Evolutionary conservation across 1,140 invertebrate genomes (phyloP), one percentile per base, ranked within the genome.

Genomic region (Pogonomyrmex californicus): DNA sequence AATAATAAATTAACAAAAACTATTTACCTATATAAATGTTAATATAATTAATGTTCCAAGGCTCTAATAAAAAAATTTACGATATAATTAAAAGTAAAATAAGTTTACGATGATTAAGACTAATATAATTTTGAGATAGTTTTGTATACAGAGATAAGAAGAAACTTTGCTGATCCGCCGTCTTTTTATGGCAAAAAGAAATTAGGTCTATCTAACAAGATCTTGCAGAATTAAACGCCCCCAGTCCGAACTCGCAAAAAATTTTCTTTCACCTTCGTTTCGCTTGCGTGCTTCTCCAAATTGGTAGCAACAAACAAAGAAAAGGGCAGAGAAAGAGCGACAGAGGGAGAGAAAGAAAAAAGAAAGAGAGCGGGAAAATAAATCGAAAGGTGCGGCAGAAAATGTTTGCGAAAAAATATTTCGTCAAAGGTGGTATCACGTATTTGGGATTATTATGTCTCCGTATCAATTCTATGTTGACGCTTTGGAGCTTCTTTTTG

Each of bases 391-490:
- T 70, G 17, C 1, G 23, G 6, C 23, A 75, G 75, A 47, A 60
- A 62, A 36, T 71, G 33, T 71, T 71, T 36, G 14, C 44, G 68
- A 33, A 51, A 73, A 36, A 62, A 38, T 62, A 75, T 85, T 85
- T 36, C 33, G 5, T 56, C 23, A 10, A 83, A 44, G 41, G 6
- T 5, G 6, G 4, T 14, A 33, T 71, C 79, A 23, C 9, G 54
- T 83, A 73, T 73, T 60, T 58, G 36, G 73, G 66, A 83, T 83
- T 83, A 83, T 30, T 62, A 30, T 58, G 14, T 60, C 38, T 77
- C 47, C 41, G 14, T 12, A 9, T 60, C 38, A 6, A 60, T 76
- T 14, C n/a, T 58, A n/a, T 41, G 5, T 63, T 14, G 9, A 51
- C 38, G 14, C 14, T 49, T 12, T 47, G 33, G 9, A 47, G 36